Conservation (phyloP, 2,888 invertebrate genomes). For the Trimorus sp. region DNA sequence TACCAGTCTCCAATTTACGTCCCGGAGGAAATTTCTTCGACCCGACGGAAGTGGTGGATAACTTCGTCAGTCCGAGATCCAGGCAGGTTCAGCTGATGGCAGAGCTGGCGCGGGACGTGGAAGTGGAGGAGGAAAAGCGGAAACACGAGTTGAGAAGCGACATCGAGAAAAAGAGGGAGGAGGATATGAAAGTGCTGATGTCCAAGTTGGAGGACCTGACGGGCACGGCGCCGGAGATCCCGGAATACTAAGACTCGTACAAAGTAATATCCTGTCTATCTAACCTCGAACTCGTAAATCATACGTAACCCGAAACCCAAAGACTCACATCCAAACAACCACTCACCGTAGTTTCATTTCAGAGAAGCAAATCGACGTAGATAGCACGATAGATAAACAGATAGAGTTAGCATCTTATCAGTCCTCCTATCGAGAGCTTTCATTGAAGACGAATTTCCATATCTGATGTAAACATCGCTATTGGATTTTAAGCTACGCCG, state of each 20-base stretch:
- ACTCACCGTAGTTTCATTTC: too few relatives aligned
- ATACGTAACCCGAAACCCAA: too few relatives aligned
- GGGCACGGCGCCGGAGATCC: constrained; percentile 75
- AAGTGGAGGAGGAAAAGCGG: constrained; percentile 63
- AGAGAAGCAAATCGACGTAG: too few relatives aligned
- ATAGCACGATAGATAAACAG: too few relatives aligned
- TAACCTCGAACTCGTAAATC: neutral
- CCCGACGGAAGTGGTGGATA: constrained; percentile 66
- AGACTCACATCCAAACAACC: too few relatives aligned
- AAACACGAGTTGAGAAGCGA: constrained; percentile 62
- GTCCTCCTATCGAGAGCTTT: too few relatives aligned
- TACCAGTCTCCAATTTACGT: constrained; percentile 73
- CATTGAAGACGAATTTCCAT: too few relatives aligned
- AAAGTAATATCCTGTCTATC: constrained; percentile 70
- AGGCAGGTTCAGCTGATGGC: too few relatives aligned
- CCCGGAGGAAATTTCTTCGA: constrained; percentile 70
- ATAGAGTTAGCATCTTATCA: too few relatives aligned
- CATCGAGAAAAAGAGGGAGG: constrained; percentile 69
- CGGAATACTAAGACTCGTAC: constrained; percentile 79
- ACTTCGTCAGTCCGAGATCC: constrained; percentile 65
- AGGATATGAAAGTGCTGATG: constrained; percentile 76
- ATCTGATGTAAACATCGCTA: too few relatives aligned
- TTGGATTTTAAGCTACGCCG: too few relatives aligned
- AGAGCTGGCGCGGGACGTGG: constrained; percentile 65
- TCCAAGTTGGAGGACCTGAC: constrained; percentile 77